These are phyloP conservation scores for Horisme vitalbata DNA, from an alignment of 2,888 invertebrate genomes.

Conservation along the genomic window DNA sequence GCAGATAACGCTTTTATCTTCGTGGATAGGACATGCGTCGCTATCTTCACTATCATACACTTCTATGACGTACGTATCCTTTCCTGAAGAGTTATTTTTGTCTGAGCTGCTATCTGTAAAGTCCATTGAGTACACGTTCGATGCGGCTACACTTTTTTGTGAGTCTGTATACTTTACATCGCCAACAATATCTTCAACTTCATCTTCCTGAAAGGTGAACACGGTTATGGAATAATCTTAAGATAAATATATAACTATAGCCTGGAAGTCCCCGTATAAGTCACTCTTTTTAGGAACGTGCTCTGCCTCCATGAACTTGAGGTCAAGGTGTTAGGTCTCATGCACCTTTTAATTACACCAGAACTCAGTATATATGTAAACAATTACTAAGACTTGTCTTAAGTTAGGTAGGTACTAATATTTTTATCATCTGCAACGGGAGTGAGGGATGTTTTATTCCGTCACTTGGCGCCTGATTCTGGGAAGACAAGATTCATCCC, in stretches of 20 bases:
- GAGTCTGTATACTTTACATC: slow-evolving; percentile 66
- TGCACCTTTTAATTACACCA: no score
- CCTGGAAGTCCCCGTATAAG: no score
- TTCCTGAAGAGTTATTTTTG: slow-evolving; percentile 65
- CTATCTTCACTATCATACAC: slow-evolving; percentile 63
- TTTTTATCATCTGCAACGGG: no score
- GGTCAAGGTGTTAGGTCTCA: no score
- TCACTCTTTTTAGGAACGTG: no score
- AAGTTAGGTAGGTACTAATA: no score
- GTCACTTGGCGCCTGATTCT: no score
- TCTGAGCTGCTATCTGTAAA: slow-evolving; percentile 70
- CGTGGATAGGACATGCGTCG: slow-evolving; percentile 47
- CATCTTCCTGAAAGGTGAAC: slow-evolving; percentile 57
- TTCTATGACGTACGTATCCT: slow-evolving; percentile 69
- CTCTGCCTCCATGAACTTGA: no score
- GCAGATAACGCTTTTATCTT: slow-evolving; percentile 41
- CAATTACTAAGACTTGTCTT: no score
- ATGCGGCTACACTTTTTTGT: slow-evolving; percentile 70
- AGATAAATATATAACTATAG: no score
- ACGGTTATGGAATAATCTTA: neutral
- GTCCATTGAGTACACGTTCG: slow-evolving; percentile 63
- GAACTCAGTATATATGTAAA: no score
- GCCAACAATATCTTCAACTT: slow-evolving; percentile 65
- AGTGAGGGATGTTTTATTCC: no score
- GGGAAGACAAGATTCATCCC: neutral